phyloP scores from a whole-genome alignment of 2,888 invertebrate genomes.

The Cetonia aurata region DNA sequence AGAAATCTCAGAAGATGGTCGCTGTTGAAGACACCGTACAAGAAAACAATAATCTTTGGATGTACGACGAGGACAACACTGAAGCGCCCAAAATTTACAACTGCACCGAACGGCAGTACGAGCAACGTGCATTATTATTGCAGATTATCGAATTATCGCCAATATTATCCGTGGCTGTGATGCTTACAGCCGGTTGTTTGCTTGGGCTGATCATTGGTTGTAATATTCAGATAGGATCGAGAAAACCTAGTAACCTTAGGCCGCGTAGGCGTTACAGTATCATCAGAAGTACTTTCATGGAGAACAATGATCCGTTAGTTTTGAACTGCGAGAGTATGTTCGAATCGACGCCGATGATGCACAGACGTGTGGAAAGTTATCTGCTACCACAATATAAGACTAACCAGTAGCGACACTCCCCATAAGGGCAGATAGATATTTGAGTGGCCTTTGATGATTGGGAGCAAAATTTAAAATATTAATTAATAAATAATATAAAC shows the following conservation, averaged over 20 bases:
- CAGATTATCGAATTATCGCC: constrained; percentile 52
- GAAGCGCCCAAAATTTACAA: constrained; percentile 50
- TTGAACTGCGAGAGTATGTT: constrained; percentile 41
- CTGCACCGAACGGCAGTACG: constrained; percentile 40
- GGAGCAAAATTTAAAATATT: too few relatives aligned
- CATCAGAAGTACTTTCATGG: constrained; percentile 35
- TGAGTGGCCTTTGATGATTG: too few relatives aligned
- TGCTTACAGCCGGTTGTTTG: constrained; percentile 44
- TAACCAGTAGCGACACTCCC: too few relatives aligned
- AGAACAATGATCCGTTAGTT: constrained; percentile 36
- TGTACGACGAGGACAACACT: constrained; percentile 62
- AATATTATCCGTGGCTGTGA: constrained; percentile 41
- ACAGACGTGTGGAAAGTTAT: constrained; percentile 40
- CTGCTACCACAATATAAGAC: constrained; percentile 16
- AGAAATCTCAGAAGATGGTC: constrained; percentile 73
- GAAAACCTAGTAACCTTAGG: constrained; percentile 16
- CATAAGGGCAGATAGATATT: too few relatives aligned
- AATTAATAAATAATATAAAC: too few relatives aligned
- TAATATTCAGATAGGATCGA: constrained; percentile 22
- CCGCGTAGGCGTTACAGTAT: constrained; percentile 40
- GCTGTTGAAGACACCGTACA: constrained; percentile 63
- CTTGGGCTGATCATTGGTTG: constrained; percentile 47
- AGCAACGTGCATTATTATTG: constrained; percentile 48
- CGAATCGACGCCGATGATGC: constrained; percentile 48
- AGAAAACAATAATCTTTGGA: constrained; percentile 59